Evolutionary conservation across 1,140 invertebrate species (phyloP), one percentile per base, ranked within the genome.

Genomic region (Neodiprion lecontei): DNA sequence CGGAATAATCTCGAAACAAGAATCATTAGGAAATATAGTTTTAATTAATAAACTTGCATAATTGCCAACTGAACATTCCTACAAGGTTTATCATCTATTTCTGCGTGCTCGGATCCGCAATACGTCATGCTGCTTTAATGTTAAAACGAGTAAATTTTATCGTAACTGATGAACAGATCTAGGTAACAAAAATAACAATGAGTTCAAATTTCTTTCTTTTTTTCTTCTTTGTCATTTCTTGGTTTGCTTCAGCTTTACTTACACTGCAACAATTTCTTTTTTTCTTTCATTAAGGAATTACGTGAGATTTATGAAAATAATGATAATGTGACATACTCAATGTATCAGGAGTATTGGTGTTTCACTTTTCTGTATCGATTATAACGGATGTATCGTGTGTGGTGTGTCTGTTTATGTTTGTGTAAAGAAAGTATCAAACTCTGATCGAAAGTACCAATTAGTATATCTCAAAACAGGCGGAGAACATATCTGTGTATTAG

Each of bases 11-110:
- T 12, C 11, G n/a, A 14, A 61, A 61, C 53, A 14, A 61, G 11
- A 61, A 61, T 61, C n/a, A 61, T 61, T 61, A 61, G 53, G 53
- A 61, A 61, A 61, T 61, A 9, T 61, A 17, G 53, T 61, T 61
- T 61, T 61, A 61, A 61, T 61, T 0, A 61, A 61, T 4, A 12
- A 17, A 61, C 53, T 61, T 17, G 53, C n/a, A 61, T 61, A 61
- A 61, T 9, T 61, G 5, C n/a, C 11, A 61, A 61, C 53, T 61
- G 53, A 61, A 61, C 53, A 61, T 61, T 61, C 53, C 53, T 61
- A 9, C 7, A 61, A 61, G 53, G 53, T 61, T 61, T 5, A 40
- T 61, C 5, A 61, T 61, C 53, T 61, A 61, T 5, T 61, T 61
- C 53, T 61, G 9, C 2, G 11, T 9, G 9, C 53, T 61, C 53